Evolutionary conservation across 2,888 invertebrate species (phyloP).

Genomic region (Andrena chrysosceles): DNA sequence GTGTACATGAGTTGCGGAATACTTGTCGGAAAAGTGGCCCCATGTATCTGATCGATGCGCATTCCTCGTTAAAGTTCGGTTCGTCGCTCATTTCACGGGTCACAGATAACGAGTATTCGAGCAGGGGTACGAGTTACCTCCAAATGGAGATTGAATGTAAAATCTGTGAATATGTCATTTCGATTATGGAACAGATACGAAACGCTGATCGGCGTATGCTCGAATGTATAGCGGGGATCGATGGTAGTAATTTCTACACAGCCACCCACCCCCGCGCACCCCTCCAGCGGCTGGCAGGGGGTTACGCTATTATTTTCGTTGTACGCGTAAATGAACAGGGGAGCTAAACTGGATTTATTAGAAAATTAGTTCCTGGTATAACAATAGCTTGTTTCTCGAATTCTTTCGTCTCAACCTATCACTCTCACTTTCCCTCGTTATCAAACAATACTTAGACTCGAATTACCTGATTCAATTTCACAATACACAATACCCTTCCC

Average conservation of each 20-base stretch:
- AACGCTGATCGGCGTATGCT: slow-evolving; percentile 57
- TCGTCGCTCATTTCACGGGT: slow-evolving; percentile 58
- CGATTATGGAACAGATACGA: slow-evolving; percentile 54
- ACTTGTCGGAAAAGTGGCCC: slow-evolving; percentile 16
- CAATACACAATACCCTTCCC: too few species aligned
- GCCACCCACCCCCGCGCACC: slow-evolving; percentile 30
- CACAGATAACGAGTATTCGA: slow-evolving; percentile 58
- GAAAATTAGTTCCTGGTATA: slow-evolving; percentile 23
- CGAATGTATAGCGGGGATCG: slow-evolving; percentile 45
- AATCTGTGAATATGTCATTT: slow-evolving; percentile 60
- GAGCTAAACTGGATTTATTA: slow-evolving; percentile 12
- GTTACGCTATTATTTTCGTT: slow-evolving; percentile 49
- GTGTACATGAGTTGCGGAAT: neutral
- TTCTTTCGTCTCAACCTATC: too few species aligned
- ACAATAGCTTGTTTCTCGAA: neutral
- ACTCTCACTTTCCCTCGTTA: too few species aligned
- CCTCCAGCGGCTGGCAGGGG: slow-evolving; percentile 13
- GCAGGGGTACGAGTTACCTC: slow-evolving; percentile 38
- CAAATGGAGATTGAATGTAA: slow-evolving; percentile 64
- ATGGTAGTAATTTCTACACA: slow-evolving; percentile 60
- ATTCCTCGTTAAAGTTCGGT: slow-evolving; percentile 43
- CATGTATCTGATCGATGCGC: slow-evolving; percentile 49
- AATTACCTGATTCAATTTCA: neutral
- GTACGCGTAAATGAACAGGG: slow-evolving; percentile 26
- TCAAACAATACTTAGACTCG: neutral